phyloP scores from a whole-genome alignment of 2,113 vertebrate genomes.

The Glaucomys volans region DNA sequence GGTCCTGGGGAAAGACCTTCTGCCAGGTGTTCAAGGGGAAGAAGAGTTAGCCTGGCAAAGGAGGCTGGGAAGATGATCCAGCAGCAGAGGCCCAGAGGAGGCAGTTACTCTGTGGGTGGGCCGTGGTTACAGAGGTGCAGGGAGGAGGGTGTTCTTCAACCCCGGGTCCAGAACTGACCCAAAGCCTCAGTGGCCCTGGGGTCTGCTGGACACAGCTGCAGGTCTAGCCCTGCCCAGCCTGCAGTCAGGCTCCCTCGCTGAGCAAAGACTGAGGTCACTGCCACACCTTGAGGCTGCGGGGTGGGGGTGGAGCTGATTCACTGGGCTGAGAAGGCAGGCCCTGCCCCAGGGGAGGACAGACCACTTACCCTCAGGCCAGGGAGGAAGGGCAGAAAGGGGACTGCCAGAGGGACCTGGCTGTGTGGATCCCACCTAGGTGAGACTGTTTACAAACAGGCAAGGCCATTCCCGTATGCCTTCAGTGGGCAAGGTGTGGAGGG shows the following conservation, averaged over 20 bases:
- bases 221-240: background rate
- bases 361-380: background rate
- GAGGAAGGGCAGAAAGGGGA: background rate
- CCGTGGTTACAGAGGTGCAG: background rate
- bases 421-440: background rate
- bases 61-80: background rate
- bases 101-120: background rate
- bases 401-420: background rate
- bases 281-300: too few species aligned
- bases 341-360: background rate
- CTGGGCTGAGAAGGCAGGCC: background rate
- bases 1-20: background rate
- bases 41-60: background rate
- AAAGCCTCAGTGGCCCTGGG: background rate
- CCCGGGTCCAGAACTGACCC: background rate
- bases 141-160: background rate
- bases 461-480: background rate
- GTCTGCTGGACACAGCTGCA: background rate
- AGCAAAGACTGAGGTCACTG: background rate
- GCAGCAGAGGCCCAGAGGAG: background rate
- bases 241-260: background rate
- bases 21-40: background rate
- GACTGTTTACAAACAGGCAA: background rate
- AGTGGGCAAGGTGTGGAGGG: too few species aligned
- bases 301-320: background rate